These are phyloP conservation scores for Ovis canadensis DNA, from an alignment of 2,113 vertebrate species.

Conservation along the genomic window DNA sequence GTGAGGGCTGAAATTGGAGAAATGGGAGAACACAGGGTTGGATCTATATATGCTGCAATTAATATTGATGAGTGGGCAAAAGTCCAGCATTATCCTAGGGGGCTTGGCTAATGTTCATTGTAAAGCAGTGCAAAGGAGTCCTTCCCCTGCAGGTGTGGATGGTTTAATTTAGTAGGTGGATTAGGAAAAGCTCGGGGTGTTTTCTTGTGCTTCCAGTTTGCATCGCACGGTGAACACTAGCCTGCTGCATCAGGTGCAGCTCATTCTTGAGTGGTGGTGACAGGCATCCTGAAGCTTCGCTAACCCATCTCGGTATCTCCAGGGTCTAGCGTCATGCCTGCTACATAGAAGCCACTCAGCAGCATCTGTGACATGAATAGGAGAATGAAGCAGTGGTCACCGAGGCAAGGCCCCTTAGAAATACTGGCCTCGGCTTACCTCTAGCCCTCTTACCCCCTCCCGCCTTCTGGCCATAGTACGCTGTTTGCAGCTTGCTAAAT, in stretches of 20 bases:
- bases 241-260: background rate
- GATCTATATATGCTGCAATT: conserved; percentile 44
- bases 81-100: conserved; percentile 45
- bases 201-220: background rate
- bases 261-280: background rate
- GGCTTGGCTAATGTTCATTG: conserved; percentile 12
- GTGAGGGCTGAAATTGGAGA: conserved; percentile 18
- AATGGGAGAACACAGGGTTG: background rate
- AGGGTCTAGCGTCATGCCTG: background rate
- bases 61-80: conserved; percentile 42
- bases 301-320: background rate
- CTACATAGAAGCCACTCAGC: background rate
- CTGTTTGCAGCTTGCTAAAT: background rate
- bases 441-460: background rate
- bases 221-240: background rate
- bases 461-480: background rate
- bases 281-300: background rate
- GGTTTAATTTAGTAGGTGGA: background rate
- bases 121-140: background rate
- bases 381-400: background rate
- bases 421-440: background rate
- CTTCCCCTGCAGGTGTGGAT: background rate
- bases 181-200: background rate
- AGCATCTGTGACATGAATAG: background rate
- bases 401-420: background rate